Percentiles rank a stretch among this genome's conserved stretches.
These are phyloP conservation scores for Brachionus paranguensis DNA, from an alignment of 1,140 invertebrate species.

Conservation along the genomic window DNA sequence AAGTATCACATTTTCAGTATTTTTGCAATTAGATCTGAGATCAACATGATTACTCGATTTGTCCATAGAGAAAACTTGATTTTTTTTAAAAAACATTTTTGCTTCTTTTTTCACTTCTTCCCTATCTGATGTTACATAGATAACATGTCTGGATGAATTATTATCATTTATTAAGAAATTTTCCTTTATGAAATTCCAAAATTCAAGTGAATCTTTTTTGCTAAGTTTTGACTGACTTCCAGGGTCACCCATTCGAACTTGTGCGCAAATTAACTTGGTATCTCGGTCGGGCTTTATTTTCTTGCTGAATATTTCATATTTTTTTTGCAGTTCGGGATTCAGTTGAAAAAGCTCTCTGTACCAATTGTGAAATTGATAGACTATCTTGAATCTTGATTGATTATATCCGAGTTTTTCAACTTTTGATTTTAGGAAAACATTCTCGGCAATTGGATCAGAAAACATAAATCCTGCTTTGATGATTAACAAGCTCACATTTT, in stretches of 20 bases:
- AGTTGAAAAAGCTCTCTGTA: not conserved
- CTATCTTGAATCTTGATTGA: too few relatives aligned
- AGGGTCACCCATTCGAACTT: conserved; percentile 7
- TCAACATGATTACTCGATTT: conserved; percentile 2
- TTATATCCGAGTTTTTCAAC: too few relatives aligned
- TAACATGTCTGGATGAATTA: not conserved
- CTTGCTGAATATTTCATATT: not conserved
- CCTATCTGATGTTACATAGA: not conserved
- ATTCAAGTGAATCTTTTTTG: not conserved
- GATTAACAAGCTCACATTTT: too few relatives aligned
- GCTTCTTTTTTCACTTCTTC: too few relatives aligned
- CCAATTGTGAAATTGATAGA: too few relatives aligned
- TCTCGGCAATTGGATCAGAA: too few relatives aligned
- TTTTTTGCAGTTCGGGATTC: not conserved
- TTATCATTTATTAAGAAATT: not conserved
- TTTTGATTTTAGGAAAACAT: too few relatives aligned
- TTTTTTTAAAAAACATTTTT: too few relatives aligned
- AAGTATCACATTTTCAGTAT: not conserved
- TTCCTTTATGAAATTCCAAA: conserved; percentile 8
- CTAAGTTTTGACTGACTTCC: not conserved
- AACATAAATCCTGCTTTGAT: too few relatives aligned
- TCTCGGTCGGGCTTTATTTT: not conserved
- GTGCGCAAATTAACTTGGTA: not conserved
- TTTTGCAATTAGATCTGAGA: not conserved
- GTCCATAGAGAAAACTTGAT: not conserved